Percentiles rank a stretch among this genome's conserved stretches.
Evolutionary conservation across 2,797 vertebrate species (phyloP).

Genomic region (Sphenopsis melanotis): DNA sequence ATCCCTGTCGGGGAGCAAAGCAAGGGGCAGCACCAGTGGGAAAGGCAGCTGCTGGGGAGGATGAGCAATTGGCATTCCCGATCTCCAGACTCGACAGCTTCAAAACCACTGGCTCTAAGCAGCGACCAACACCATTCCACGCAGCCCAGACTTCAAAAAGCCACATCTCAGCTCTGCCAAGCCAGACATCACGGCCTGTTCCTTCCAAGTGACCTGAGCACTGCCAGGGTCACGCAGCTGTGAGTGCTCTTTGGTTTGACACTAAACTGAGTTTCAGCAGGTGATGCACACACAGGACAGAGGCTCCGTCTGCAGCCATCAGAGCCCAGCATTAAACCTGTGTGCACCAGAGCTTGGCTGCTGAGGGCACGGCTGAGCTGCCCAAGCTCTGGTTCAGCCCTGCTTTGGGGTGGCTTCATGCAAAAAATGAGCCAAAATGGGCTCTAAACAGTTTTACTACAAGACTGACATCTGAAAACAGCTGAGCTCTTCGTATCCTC

Average conservation of each 20-base stretch:
- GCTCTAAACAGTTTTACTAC: not conserved
- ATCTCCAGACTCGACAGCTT: not conserved
- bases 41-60: not conserved
- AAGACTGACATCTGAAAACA: not conserved
- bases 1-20: not conserved
- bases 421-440: rapidly evolving
- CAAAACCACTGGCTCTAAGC: not conserved
- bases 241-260: rapidly evolving
- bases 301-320: rapidly evolving
- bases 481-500: not conserved
- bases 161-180: not conserved
- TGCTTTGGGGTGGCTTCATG: rapidly evolving
- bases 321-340: rapidly evolving
- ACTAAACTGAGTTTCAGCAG: not conserved
- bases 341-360: not conserved
- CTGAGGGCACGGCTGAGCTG: not conserved
- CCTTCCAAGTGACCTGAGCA: rapidly evolving
- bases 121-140: rapidly evolving
- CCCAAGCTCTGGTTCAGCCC: not conserved
- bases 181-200: rapidly evolving
- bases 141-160: not conserved
- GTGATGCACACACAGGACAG: rapidly evolving
- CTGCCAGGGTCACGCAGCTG: rapidly evolving
- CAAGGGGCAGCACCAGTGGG: not conserved
- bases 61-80: not conserved